Evolutionary conservation across 2,797 vertebrate species (phyloP).

Genomic region (Orestias chungarensis): DNA sequence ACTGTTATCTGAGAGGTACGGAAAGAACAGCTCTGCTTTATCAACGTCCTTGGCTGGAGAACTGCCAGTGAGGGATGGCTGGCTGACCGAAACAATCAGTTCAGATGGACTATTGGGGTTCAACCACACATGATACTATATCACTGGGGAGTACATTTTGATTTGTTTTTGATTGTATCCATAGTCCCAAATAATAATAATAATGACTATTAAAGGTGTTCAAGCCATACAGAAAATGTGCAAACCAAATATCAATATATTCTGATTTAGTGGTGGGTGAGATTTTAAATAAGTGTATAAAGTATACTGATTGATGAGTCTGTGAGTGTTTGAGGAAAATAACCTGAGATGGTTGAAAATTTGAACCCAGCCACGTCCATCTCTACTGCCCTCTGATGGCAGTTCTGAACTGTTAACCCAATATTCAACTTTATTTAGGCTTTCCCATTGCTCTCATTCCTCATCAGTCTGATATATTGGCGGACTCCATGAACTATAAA

Average conservation of each 20-base stretch:
- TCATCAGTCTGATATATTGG: no score
- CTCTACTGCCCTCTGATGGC: slow-evolving; percentile 11
- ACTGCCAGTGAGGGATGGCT: slow-evolving; percentile 13
- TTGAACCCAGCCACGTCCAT: neutral
- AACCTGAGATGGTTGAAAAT: neutral
- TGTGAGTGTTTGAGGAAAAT: neutral
- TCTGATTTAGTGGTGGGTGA: neutral
- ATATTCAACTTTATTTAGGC: neutral
- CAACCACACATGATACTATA: neutral
- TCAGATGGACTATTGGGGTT: neutral
- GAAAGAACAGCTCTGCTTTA: slow-evolving; percentile 49
- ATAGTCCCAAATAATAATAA: neutral
- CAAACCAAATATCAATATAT: neutral
- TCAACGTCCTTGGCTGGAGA: slow-evolving; percentile 38
- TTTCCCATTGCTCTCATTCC: no score
- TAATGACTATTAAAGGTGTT: neutral
- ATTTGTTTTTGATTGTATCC: neutral
- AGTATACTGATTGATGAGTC: neutral
- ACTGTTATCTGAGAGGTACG: slow-evolving; percentile 59
- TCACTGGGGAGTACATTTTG: neutral
- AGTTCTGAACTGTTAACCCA: neutral
- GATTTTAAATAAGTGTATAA: neutral
- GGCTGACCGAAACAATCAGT: neutral
- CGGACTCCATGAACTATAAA: no score
- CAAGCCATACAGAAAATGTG: neutral